Percentiles rank a stretch among this genome's conserved stretches.
phyloP scores from a whole-genome alignment of 2,797 vertebrate genomes.

The Margarornis squamiger region DNA sequence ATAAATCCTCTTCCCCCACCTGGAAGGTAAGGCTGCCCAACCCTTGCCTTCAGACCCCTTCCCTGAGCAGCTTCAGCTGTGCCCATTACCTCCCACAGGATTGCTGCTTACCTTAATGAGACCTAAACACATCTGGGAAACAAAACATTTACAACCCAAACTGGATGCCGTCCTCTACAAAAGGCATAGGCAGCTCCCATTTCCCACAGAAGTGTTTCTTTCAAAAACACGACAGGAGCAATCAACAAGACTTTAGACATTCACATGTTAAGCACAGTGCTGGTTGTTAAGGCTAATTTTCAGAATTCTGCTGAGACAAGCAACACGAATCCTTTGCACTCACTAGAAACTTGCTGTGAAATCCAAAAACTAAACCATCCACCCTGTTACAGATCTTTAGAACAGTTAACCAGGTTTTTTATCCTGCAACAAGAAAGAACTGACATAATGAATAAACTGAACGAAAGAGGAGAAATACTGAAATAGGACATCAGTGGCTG shows the following conservation, averaged over 20 bases:
- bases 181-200: background rate
- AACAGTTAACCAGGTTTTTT: background rate
- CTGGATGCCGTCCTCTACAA: background rate
- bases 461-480: background rate
- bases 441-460: background rate
- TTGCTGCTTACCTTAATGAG: background rate
- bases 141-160: background rate
- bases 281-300: background rate
- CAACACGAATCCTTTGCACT: background rate
- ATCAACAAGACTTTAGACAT: background rate
- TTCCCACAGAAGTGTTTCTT: background rate
- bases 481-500: background rate
- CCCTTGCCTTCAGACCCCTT: background rate
- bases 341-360: background rate
- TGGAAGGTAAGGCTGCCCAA: background rate
- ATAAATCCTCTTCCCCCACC: background rate
- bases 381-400: background rate
- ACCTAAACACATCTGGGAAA: background rate
- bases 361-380: background rate
- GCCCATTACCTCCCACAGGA: accelerated
- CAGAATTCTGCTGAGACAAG: background rate
- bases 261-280: background rate
- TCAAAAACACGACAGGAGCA: background rate
- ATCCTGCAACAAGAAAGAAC: background rate
- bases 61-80: background rate